These are phyloP conservation scores for Archilochus colubris DNA, from an alignment of 2,113 vertebrate genomes.

Conservation along the genomic window DNA sequence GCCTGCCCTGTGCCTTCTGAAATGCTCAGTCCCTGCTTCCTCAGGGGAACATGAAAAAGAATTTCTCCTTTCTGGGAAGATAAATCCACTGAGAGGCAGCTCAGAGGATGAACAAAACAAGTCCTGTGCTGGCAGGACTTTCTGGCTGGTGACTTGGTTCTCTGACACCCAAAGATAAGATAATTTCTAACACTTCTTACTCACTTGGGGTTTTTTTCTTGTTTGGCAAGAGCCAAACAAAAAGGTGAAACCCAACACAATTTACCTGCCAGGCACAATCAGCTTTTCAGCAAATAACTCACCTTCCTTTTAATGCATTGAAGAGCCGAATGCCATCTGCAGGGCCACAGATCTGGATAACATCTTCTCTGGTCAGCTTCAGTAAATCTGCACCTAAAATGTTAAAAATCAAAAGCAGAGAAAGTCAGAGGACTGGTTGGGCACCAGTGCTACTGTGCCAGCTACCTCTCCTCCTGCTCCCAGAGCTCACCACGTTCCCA, in stretches of 20 bases:
- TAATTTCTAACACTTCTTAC: neutral
- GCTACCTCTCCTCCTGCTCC: neutral
- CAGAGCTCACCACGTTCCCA: neutral
- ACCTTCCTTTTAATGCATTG: constrained; percentile 95
- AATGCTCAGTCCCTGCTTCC: neutral
- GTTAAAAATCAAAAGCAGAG: neutral
- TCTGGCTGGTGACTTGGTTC: neutral
- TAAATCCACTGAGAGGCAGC: neutral
- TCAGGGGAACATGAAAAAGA: neutral
- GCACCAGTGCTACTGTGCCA: fast-evolving
- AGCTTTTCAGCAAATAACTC: constrained; percentile 25
- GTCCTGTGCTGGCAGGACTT: fast-evolving
- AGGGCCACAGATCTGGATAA: constrained; percentile 98
- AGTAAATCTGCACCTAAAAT: constrained; percentile 89
- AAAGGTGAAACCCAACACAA: neutral
- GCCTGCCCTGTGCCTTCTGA: neutral
- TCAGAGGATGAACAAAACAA: neutral
- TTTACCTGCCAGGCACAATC: fast-evolving
- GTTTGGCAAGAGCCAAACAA: neutral
- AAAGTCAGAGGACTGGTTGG: neutral
- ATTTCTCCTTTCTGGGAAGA: neutral
- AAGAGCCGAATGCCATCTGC: constrained; percentile 97
- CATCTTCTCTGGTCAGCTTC: constrained; percentile 95
- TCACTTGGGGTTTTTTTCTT: neutral
- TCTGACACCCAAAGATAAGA: neutral